These are phyloP conservation scores for Castor canadensis DNA, from an alignment of 2,113 vertebrate species.

Conservation along the genomic window DNA sequence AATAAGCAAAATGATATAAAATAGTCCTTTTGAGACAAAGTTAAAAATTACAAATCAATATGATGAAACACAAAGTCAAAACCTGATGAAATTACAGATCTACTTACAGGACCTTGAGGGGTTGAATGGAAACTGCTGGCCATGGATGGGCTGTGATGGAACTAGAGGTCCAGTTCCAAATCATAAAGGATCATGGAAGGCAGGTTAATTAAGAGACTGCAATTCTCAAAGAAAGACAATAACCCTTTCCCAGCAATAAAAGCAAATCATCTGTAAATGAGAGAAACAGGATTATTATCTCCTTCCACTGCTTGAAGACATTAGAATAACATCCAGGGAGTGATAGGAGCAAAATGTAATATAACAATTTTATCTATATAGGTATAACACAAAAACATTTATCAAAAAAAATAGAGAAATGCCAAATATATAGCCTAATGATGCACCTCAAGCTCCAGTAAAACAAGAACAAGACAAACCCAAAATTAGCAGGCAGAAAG, in stretches of 20 bases:
- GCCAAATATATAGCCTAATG: too few relatives aligned
- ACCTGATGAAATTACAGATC: not conserved
- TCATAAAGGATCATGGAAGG: not conserved
- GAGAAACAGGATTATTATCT: not conserved
- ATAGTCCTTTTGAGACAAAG: not conserved
- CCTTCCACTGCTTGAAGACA: not conserved
- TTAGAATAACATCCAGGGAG: not conserved
- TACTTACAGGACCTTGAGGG: conserved; percentile 1
- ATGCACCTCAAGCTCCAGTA: too few relatives aligned
- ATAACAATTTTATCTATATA: not conserved
- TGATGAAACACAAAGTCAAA: not conserved
- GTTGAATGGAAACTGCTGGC: not conserved
- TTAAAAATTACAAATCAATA: not conserved
- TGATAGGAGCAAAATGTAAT: not conserved
- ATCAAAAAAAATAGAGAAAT: too few relatives aligned
- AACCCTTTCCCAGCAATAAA: not conserved
- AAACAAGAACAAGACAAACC: too few relatives aligned
- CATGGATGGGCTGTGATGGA: not conserved
- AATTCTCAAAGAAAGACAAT: not conserved
- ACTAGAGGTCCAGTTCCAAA: too few relatives aligned
- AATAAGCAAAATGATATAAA: not conserved
- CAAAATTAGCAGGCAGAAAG: too few relatives aligned
- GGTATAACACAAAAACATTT: not conserved
- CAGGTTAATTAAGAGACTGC: not conserved
- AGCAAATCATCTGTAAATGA: not conserved